Percentiles rank a stretch among this genome's conserved stretches.
Conservation (phyloP, 2,113 vertebrate species). For the Melanocharis versteri region DNA sequence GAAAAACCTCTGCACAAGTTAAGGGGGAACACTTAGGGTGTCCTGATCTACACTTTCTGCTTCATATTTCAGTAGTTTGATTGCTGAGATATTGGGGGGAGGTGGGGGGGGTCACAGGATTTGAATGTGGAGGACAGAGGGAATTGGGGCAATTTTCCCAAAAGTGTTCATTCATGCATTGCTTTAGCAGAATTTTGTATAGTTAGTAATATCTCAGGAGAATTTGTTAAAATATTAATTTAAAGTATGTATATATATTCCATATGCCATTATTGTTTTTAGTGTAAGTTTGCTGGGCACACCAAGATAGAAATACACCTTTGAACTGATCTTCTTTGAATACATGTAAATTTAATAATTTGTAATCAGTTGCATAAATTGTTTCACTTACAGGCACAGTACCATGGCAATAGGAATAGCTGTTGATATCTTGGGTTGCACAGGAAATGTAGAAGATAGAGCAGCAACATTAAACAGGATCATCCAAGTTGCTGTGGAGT, state of each 20-base stretch:
- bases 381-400: conserved; percentile 78
- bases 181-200: neutral
- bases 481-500: conserved; percentile 89
- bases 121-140: neutral
- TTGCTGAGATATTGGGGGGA: neutral
- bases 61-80: neutral
- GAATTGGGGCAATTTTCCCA: neutral
- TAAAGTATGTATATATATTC: neutral
- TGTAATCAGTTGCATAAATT: neutral
- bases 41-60: neutral
- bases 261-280: neutral
- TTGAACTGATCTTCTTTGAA: neutral
- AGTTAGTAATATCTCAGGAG: neutral
- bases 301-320: neutral
- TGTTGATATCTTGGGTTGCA: conserved; percentile 94
- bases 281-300: neutral
- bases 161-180: neutral
- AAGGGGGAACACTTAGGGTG: neutral
- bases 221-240: neutral
- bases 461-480: conserved; percentile 88
- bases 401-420: conserved; percentile 95
- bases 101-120: neutral
- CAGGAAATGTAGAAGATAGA: conserved; percentile 85
- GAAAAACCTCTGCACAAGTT: neutral
- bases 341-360: neutral